Conservation (phyloP, 2,888 invertebrate species). For the Nemoura dubitans region DNA sequence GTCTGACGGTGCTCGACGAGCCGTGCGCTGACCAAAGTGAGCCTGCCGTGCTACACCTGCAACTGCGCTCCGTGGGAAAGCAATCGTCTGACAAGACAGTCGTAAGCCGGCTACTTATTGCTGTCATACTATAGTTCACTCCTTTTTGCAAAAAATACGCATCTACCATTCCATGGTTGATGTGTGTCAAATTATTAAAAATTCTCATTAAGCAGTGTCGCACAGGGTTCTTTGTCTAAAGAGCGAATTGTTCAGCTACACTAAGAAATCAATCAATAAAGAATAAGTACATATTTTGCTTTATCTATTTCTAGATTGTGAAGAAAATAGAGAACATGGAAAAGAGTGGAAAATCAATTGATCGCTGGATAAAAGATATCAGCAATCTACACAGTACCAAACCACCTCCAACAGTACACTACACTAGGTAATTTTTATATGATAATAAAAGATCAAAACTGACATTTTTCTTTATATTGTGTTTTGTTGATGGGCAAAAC, state of each 20-base stretch:
- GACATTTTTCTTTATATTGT: too few species aligned
- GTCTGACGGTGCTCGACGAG: constrained; percentile 88
- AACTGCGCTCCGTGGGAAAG: constrained; percentile 79
- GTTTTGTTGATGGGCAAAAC: too few species aligned
- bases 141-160: too few species aligned
- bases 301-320: constrained; percentile 65
- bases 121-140: too few species aligned
- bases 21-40: constrained; percentile 96
- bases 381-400: constrained; percentile 91
- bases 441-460: too few species aligned
- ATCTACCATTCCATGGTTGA: too few species aligned
- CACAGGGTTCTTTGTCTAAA: too few species aligned
- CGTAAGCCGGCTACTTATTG: too few species aligned
- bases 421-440: constrained; percentile 69
- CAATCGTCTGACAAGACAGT: constrained; percentile 70
- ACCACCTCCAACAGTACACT: constrained; percentile 84
- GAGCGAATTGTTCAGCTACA: too few species aligned
- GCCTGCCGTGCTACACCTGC: constrained; percentile 91
- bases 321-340: constrained; percentile 86
- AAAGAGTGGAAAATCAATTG: constrained; percentile 87
- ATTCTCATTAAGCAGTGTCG: too few species aligned
- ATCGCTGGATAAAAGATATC: constrained; percentile 97
- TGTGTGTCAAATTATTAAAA: too few species aligned
- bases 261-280: too few species aligned
- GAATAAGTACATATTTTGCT: neutral